Base-by-base conservation (phyloP, 2,797 vertebrate species). In the Danionella dracula region DNA sequence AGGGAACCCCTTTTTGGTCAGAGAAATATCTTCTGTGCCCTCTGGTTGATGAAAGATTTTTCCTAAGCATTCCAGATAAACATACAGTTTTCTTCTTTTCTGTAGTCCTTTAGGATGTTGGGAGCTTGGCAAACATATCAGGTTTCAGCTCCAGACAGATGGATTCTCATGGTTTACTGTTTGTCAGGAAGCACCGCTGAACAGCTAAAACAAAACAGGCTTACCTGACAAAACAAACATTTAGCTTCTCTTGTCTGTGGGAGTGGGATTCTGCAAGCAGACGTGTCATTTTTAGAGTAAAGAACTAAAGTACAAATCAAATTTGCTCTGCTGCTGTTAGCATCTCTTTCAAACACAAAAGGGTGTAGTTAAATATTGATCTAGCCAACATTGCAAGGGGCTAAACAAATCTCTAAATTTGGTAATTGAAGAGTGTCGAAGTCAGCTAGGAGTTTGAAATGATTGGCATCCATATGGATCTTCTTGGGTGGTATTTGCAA, bases 181-280 rank as follows among this genome's bases (percentile, higher is more conserved):
- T 44, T 37, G n/a, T 61, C 58, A 61, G 58, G 16, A 61, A 37
- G 37, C 10, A 17, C 44, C 5, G 27, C 10, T 8, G 5, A 8
- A 46, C 57, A 34, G 19, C 41, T 19, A 60, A 45, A 45, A 46
- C 41, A 60, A 60, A 60, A 23, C 57, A 46, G 21, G 42, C n/a
- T 46, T 34, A 60, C 29, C 57, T 45, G 57, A 34, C 29, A 46
- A 60, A 34, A 46, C 42, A 46, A 5, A 55, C 42, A 46, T 46
- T 34, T 45, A 34, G 19, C 42, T 34, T 27, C 12, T 46, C 51
- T 13, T 29, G 20, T 37, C 51, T 31, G 21, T n/a, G 12, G 17
- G 2, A 42, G 38, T 19, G 23, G 55, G 23, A 35, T 60, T 35
- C 46, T 21, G 12, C 4, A 41, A 46, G 17, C 31, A 23, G 5